phyloP scores from a whole-genome alignment of 1,140 invertebrate species.

The Pseudomyrmex cubaensis region DNA sequence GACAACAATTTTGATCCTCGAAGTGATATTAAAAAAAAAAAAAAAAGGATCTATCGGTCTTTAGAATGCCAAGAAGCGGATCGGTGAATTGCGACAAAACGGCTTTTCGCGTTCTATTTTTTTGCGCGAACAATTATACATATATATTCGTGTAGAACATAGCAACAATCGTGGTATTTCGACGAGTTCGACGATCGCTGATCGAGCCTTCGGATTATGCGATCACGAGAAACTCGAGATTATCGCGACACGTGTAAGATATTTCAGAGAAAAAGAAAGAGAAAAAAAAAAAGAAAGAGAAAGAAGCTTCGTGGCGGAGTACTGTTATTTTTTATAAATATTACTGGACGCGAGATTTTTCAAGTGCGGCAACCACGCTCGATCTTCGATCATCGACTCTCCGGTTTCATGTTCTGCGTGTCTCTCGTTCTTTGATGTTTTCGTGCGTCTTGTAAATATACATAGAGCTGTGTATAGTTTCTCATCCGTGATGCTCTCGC shows the following conservation, averaged over 20 bases:
- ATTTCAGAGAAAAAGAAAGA: slow-evolving; percentile 27
- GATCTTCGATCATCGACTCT: slow-evolving; percentile 67
- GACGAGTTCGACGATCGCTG: slow-evolving; percentile 38
- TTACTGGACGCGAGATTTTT: slow-evolving; percentile 29
- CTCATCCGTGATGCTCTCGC: slow-evolving; percentile 57
- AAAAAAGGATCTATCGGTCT: slow-evolving; percentile 1
- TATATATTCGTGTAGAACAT: slow-evolving; percentile 28
- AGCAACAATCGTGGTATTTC: not conserved
- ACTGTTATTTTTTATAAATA: slow-evolving; percentile 56
- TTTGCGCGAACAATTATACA: not conserved
- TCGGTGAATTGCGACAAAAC: not conserved
- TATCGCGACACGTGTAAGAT: slow-evolving; percentile 40
- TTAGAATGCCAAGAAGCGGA: not conserved
- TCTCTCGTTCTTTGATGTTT: slow-evolving; percentile 75
- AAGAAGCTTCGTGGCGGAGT: slow-evolving; percentile 37
- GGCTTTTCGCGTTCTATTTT: slow-evolving; percentile 25
- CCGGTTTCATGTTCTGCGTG: slow-evolving; percentile 75
- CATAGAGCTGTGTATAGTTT: slow-evolving; percentile 45
- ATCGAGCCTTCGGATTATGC: slow-evolving; percentile 39
- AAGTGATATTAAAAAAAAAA: not conserved
- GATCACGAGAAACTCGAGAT: slow-evolving; percentile 23
- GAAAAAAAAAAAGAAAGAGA: not conserved
- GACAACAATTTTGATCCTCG: slow-evolving; percentile 19
- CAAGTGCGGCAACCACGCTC: slow-evolving; percentile 51
- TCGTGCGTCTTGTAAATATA: slow-evolving; percentile 65